Percentiles rank a stretch among this genome's conserved stretches.
phyloP scores from a whole-genome alignment of 2,113 vertebrate species.

The Festucalex cinctus region DNA sequence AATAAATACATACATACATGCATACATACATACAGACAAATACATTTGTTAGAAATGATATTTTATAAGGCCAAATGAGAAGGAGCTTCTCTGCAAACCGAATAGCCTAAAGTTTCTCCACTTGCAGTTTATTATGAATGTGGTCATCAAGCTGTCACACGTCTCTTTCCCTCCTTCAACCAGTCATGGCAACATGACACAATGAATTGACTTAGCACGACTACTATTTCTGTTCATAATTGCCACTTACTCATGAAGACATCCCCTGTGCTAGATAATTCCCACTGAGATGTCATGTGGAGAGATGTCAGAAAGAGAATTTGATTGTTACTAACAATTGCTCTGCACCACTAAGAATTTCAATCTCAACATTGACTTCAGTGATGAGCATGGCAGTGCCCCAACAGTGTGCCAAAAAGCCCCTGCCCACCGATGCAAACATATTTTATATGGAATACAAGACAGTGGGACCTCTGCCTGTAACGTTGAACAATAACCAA shows the following conservation, averaged over 20 bases:
- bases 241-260: constrained; percentile 10
- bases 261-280: background rate
- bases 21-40: no score
- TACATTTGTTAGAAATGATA: background rate
- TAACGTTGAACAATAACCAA: background rate
- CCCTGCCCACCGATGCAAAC: background rate
- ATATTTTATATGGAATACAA: background rate
- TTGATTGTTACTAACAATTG: constrained; percentile 6
- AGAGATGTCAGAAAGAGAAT: background rate
- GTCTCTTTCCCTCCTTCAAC: constrained; percentile 1
- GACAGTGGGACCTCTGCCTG: background rate
- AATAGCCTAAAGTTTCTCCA: background rate
- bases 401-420: background rate
- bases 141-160: constrained; percentile 25
- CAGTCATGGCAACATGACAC: background rate
- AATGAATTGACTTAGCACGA: background rate
- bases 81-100: background rate
- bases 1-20: background rate
- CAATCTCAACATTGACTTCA: constrained; percentile 2
- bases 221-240: background rate
- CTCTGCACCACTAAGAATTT: background rate
- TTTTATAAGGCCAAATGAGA: background rate
- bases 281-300: background rate
- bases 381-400: background rate
- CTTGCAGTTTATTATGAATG: background rate